A percentile compares a stretch with the other conserved stretches of the same genome.
These are phyloP conservation scores for Malaclemys terrapin DNA, from an alignment of 2,113 vertebrate species.

Conservation along the genomic window DNA sequence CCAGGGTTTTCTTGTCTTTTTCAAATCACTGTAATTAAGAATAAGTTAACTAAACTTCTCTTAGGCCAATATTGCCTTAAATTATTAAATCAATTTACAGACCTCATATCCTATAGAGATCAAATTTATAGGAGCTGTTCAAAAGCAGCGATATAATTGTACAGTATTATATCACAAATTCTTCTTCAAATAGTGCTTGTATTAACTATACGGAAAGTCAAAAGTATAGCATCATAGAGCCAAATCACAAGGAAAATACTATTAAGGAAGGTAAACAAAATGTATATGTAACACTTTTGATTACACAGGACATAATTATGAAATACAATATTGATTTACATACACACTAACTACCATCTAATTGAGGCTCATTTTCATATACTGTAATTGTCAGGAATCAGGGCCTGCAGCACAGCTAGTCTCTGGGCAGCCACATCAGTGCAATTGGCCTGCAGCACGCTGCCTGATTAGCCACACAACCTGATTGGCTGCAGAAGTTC, in stretches of 20 bases:
- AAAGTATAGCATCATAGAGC: not conserved
- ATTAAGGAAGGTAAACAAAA: not conserved
- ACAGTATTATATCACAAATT: conserved; percentile 7
- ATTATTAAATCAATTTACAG: conserved; percentile 70
- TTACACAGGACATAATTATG: not conserved
- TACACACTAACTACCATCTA: not conserved
- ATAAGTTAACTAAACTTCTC: conserved; percentile 60
- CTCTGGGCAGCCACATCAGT: not conserved
- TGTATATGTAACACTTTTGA: not conserved
- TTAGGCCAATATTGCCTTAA: conserved; percentile 55
- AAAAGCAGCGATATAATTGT: conserved; percentile 34
- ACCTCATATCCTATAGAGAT: conserved; percentile 16
- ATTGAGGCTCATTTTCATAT: not conserved
- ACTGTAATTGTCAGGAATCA: not conserved
- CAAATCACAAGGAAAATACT: not conserved
- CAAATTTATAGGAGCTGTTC: conserved; percentile 45
- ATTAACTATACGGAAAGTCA: conserved; percentile 29
- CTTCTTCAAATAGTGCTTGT: conserved; percentile 20
- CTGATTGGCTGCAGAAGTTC: not conserved
- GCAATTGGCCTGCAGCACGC: not conserved
- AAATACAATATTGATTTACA: not conserved
- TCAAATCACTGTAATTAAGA: conserved; percentile 72
- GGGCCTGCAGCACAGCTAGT: not conserved
- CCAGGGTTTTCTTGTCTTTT: conserved; percentile 68
- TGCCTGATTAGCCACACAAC: not conserved